phyloP scores from a whole-genome alignment of 2,888 invertebrate genomes.

The Ornithoptera alexandrae region DNA sequence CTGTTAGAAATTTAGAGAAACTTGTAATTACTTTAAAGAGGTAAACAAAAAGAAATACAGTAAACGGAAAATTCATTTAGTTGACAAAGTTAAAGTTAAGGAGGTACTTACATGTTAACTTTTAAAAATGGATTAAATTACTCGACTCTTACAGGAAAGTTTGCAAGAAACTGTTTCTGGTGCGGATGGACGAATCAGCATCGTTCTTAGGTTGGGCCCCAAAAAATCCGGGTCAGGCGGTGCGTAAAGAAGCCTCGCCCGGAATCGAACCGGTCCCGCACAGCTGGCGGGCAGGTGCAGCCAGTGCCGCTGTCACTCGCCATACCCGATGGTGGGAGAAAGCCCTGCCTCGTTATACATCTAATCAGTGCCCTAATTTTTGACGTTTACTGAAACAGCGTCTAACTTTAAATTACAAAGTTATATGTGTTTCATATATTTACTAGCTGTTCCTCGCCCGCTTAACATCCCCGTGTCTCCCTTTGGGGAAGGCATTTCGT shows the following conservation, averaged over 20 bases:
- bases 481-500: too few relatives aligned
- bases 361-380: constrained; percentile 6
- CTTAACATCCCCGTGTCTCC: too few relatives aligned
- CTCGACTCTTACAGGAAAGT: too few relatives aligned
- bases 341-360: constrained; percentile 11
- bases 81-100: too few relatives aligned
- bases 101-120: too few relatives aligned
- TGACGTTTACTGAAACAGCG: background rate
- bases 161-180: background rate
- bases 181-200: background rate
- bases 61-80: too few relatives aligned
- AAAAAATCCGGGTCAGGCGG: constrained; percentile 43
- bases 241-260: constrained; percentile 34
- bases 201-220: constrained; percentile 5
- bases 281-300: constrained; percentile 46
- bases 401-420: background rate
- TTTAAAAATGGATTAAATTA: too few relatives aligned
- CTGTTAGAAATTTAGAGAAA: too few relatives aligned
- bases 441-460: too few relatives aligned
- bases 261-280: constrained; percentile 44
- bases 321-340: constrained; percentile 14
- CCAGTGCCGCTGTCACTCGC: constrained; percentile 4
- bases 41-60: too few relatives aligned
- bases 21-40: too few relatives aligned
- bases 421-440: too few relatives aligned